A percentile compares a stretch with the other conserved stretches of the same genome.
phyloP scores from a whole-genome alignment of 2,888 invertebrate species.

The Nebria brevicollis region DNA sequence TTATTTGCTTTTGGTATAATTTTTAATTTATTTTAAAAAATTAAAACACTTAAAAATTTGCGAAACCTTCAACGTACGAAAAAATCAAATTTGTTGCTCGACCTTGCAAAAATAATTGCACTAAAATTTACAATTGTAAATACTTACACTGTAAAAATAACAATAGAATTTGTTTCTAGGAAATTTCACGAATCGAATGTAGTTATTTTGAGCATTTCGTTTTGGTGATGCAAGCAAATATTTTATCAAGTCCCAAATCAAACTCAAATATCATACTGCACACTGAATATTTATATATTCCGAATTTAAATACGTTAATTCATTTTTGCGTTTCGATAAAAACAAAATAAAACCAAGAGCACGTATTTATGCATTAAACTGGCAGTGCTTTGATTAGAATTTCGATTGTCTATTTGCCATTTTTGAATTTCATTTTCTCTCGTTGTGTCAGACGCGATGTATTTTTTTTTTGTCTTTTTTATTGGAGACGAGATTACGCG shows the following conservation, averaged over 20 bases:
- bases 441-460: not conserved
- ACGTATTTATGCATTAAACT: not conserved
- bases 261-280: not conserved
- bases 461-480: not conserved
- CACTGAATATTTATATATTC: not conserved
- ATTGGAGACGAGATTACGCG: slow-evolving; percentile 8
- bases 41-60: not conserved
- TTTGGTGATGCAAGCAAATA: not conserved
- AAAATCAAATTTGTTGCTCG: not conserved
- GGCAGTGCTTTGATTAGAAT: not conserved
- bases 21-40: not conserved
- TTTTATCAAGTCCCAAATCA: not conserved
- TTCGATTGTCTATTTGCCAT: not conserved
- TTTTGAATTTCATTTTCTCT: not conserved
- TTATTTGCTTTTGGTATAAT: not conserved
- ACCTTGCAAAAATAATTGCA: slow-evolving; percentile 1
- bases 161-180: not conserved
- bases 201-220: not conserved
- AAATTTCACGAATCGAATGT: not conserved
- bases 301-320: not conserved
- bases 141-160: not conserved
- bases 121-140: not conserved
- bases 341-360: not conserved
- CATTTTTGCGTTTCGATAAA: not conserved
- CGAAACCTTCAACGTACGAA: not conserved